phyloP scores from a whole-genome alignment of 2,888 invertebrate species.

The Abscondita cerata region DNA sequence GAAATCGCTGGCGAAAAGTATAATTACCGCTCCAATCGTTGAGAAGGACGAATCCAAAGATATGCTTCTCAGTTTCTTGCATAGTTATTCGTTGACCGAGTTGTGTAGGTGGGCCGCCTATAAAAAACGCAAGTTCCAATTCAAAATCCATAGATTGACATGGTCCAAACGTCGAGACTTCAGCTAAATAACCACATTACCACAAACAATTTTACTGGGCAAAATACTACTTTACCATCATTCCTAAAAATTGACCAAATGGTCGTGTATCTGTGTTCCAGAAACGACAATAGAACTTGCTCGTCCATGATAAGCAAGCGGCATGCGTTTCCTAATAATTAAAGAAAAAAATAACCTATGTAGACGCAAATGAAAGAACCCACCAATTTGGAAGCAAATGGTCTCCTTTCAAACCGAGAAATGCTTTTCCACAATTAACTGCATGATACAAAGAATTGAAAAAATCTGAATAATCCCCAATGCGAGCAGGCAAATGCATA shows the following conservation, averaged over 20 bases:
- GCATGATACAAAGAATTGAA: too few species aligned
- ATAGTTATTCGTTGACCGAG: constrained; percentile 86
- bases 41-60: constrained; percentile 97
- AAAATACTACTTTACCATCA: too few species aligned
- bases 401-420: too few species aligned
- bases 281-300: constrained; percentile 95
- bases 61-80: constrained; percentile 82
- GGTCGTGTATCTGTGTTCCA: constrained; percentile 93
- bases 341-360: too few species aligned
- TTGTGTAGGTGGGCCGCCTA: constrained; percentile 84
- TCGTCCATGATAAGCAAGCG: constrained; percentile 97
- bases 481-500: too few species aligned
- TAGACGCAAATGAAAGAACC: too few species aligned
- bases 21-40: constrained; percentile 96
- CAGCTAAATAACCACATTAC: constrained; percentile 55
- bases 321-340: constrained; percentile 88
- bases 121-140: constrained; percentile 94
- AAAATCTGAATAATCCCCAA: too few species aligned
- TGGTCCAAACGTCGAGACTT: constrained; percentile 85
- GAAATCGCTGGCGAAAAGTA: too few species aligned
- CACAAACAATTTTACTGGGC: too few species aligned
- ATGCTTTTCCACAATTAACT: too few species aligned
- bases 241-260: too few species aligned
- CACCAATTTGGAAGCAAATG: too few species aligned
- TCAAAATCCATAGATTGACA: constrained; percentile 95